Conservation (phyloP, 2,888 invertebrate genomes). For the Pecten maximus region DNA sequence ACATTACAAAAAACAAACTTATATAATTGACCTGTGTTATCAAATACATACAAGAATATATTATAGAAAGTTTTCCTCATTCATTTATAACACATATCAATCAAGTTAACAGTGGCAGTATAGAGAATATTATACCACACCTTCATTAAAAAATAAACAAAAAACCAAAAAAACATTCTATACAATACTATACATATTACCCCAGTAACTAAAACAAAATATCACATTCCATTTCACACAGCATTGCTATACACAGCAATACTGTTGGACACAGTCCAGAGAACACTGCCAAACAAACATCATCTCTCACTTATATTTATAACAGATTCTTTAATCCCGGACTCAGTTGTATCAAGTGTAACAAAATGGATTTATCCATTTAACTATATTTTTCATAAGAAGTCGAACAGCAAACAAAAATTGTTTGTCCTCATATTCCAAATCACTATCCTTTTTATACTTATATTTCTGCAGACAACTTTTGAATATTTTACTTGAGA, state of each 20-base stretch:
- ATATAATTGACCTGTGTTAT: neutral
- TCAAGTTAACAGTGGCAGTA: slow-evolving; percentile 8
- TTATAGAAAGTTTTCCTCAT: neutral
- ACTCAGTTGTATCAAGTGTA: neutral
- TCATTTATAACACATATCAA: neutral
- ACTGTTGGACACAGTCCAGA: neutral
- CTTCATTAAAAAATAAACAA: neutral
- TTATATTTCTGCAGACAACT: no score
- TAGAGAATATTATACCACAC: neutral
- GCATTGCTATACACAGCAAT: neutral
- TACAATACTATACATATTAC: neutral
- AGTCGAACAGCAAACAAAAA: neutral
- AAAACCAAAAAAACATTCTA: neutral
- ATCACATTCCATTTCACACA: slow-evolving; percentile 24
- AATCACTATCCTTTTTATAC: no score
- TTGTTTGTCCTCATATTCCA: no score
- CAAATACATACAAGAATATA: neutral
- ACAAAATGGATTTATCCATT: neutral
- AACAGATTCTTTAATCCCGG: neutral
- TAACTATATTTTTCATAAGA: neutral
- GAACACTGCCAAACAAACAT: neutral
- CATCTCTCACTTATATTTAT: neutral
- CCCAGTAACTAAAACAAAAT: slow-evolving; percentile 22
- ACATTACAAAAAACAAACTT: neutral
- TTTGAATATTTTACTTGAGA: no score